Evolutionary conservation across 2,888 invertebrate species (phyloP), one percentile per base, ranked within the genome.

Genomic region (Lasioglossum oenotherae): DNA sequence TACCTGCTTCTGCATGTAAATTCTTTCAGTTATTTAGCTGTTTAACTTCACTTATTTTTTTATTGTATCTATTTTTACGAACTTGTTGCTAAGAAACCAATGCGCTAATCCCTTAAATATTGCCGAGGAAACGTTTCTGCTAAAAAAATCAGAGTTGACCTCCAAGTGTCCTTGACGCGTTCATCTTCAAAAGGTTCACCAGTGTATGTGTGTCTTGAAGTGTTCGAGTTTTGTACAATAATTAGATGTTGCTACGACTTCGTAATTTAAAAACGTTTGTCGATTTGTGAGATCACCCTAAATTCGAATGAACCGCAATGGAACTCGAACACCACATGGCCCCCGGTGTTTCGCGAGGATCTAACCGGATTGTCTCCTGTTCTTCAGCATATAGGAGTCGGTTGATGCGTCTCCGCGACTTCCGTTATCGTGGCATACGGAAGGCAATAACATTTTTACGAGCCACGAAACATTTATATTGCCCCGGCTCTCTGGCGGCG

Each of bases 401-500:
- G 90, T 91, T 88, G 85, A 84, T 87, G 85, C 85, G 84, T 53
- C 53, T 53, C 53, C 53, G 87, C 88, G 88, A 91, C 89, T 87
- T 88, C 81, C 78, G 84, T 80, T 87, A 92, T 91, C 92, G 86
- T 84, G 83, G 86, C 85, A 85, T 85, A 87, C 87, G 90, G 89
- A 89, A 90, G 91, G 93, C 91, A 93, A 93, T 93, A 94, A 93
- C 92, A 89, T 92, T 93, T 94, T 93, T 94, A 94, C 93, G 94
- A 94, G 92, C 92, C 92, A 92, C 93, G 92, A 92, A 93, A 93
- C 93, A 94, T 93, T 93, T 94, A 94, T 94, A 94, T 94, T 94
- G 92, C 93, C 91, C 53, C 10, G 86, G 89, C 90, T 90, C 89
- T 75, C 80, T 86, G 88, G 84, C 80, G 85, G 49, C 83, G 46